These are phyloP conservation scores for Dryas iulia DNA, from an alignment of 1,140 invertebrate genomes.

Conservation along the genomic window DNA sequence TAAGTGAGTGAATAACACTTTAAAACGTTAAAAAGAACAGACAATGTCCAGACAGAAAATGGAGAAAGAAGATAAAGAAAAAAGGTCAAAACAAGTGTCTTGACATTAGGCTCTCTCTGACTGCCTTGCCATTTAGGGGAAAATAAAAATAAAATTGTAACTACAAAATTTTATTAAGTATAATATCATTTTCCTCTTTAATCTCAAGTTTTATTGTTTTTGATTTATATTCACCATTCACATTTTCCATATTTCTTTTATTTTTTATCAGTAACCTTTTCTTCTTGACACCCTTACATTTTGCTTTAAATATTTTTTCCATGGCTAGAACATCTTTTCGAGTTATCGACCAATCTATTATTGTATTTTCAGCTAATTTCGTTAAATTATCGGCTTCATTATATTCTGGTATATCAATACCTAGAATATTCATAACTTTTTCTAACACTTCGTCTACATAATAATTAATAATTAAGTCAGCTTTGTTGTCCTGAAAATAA, in stretches of 20 bases:
- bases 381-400: constrained; percentile 85
- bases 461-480: constrained; percentile 92
- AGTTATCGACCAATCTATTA: constrained; percentile 65
- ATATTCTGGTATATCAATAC: constrained; percentile 87
- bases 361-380: constrained; percentile 59
- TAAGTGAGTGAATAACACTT: too few species aligned
- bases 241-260: constrained; percentile 42
- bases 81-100: too few species aligned
- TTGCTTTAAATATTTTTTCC: constrained; percentile 66
- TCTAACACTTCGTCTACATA: constrained; percentile 94
- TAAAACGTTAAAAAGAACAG: too few species aligned
- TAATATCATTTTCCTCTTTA: constrained; percentile 42
- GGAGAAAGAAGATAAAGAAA: too few species aligned
- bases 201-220: constrained; percentile 60
- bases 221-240: constrained; percentile 44
- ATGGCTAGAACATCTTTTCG: constrained; percentile 57
- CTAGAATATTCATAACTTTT: constrained; percentile 87
- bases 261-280: constrained; percentile 61
- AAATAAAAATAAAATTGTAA: not conserved
- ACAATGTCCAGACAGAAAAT: too few species aligned
- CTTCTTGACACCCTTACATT: constrained; percentile 72
- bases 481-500: constrained; percentile 91
- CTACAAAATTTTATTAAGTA: not conserved
- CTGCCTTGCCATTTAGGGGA: too few species aligned
- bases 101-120: too few species aligned